Evolutionary conservation across 1,140 invertebrate genomes (phyloP).

Genomic region (Brachionus plicatilis): DNA sequence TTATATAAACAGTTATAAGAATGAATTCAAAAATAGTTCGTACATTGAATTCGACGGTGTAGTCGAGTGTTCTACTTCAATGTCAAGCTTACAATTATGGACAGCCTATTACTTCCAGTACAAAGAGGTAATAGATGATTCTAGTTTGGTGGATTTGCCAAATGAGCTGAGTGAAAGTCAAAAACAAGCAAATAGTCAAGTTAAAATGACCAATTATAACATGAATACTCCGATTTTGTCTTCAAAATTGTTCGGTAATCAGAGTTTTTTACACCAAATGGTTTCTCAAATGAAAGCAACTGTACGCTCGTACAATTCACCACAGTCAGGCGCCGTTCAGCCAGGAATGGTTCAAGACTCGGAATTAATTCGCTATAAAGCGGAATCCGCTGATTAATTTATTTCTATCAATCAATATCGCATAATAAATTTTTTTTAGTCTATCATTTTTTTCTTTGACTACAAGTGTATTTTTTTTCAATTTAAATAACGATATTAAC

Average conservation of each 20-base stretch:
- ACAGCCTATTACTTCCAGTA: slow-evolving; percentile 12
- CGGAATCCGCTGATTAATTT: background rate
- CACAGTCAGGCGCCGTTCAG: background rate
- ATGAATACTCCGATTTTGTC: background rate
- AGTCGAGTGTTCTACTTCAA: background rate
- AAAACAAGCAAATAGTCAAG: background rate
- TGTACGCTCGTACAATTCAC: background rate
- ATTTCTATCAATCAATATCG: background rate
- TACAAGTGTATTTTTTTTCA: background rate
- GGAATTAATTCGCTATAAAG: background rate
- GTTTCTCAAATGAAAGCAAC: slow-evolving; percentile 17
- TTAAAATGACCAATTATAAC: background rate
- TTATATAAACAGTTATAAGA: slow-evolving; percentile 75
- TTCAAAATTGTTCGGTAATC: background rate
- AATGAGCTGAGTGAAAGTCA: background rate
- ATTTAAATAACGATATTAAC: background rate
- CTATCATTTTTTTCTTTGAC: background rate
- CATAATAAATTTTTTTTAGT: slow-evolving; percentile 2
- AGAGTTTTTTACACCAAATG: background rate
- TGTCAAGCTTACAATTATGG: slow-evolving; percentile 15
- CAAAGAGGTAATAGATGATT: background rate
- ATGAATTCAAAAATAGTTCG: slow-evolving; percentile 76
- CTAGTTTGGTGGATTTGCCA: background rate
- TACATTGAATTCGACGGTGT: slow-evolving; percentile 11
- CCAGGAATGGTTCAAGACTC: background rate